Conservation (phyloP, 2,113 vertebrate species). For the Anhinga rufa region DNA sequence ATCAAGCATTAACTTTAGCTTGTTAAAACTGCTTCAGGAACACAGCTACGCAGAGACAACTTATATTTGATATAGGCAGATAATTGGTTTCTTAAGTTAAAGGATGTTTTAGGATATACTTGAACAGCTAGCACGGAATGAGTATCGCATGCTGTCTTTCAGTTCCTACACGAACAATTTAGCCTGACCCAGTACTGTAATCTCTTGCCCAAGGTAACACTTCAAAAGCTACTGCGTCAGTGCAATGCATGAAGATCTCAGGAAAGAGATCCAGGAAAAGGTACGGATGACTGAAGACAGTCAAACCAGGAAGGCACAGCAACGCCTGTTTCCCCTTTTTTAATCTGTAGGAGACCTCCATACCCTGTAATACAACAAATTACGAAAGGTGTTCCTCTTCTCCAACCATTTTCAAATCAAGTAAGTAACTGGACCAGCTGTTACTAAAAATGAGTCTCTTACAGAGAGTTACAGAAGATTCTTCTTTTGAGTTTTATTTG, state of each 20-base stretch:
- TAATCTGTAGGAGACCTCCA: neutral
- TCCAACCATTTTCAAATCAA: neutral
- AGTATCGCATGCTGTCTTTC: neutral
- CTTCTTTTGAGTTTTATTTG: slow-evolving; percentile 41
- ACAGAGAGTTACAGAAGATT: neutral
- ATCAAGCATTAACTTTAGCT: neutral
- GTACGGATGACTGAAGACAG: neutral
- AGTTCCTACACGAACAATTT: neutral
- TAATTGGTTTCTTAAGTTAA: neutral
- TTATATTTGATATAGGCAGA: neutral
- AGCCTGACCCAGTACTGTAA: neutral
- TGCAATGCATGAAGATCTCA: neutral
- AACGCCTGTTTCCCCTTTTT: neutral
- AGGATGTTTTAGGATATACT: neutral
- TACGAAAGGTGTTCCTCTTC: neutral
- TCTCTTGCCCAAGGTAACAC: neutral
- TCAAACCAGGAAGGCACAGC: neutral
- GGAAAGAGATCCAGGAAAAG: neutral
- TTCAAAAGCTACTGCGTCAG: rapidly evolving
- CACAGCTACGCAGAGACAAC: neutral
- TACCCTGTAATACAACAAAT: neutral
- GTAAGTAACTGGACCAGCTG: neutral
- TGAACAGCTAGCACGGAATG: neutral
- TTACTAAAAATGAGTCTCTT: neutral
- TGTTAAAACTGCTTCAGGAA: neutral